These are phyloP conservation scores for Scyliorhinus canicula DNA, from an alignment of 2,797 vertebrate species.

Conservation along the genomic window DNA sequence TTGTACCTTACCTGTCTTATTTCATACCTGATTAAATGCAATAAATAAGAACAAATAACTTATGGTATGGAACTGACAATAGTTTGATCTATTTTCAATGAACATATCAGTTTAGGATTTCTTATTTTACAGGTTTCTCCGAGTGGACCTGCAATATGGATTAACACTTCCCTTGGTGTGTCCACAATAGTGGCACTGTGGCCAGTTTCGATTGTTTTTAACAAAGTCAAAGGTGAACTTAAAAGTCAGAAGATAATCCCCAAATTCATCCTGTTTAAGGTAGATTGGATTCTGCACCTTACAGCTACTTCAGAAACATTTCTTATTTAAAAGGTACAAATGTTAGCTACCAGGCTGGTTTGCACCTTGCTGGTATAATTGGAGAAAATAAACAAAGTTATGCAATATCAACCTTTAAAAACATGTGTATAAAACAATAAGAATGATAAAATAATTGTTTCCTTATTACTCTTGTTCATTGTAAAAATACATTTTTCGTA, in stretches of 20 bases:
- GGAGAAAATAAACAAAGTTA: background rate
- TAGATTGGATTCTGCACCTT: conserved; percentile 45
- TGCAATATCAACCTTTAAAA: background rate
- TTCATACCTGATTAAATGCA: background rate
- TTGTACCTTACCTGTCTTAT: background rate
- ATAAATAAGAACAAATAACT: background rate
- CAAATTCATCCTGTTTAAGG: conserved; percentile 83
- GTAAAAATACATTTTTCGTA: background rate
- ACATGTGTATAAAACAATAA: background rate
- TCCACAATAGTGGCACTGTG: conserved; percentile 75
- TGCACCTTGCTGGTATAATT: background rate
- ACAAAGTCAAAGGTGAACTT: conserved; percentile 63
- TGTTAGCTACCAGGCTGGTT: background rate
- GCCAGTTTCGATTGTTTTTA: conserved; percentile 76
- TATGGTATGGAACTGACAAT: background rate
- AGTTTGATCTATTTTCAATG: background rate
- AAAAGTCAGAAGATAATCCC: conserved; percentile 69
- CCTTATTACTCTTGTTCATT: background rate
- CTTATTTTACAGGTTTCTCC: background rate
- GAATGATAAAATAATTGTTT: background rate
- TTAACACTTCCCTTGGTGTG: conserved; percentile 66
- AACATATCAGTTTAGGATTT: conserved; percentile 39
- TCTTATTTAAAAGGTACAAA: background rate
- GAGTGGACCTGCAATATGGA: conserved; percentile 57
- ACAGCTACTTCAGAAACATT: background rate